phyloP scores from a whole-genome alignment of 2,797 vertebrate species.

The Muscicapa comitata region DNA sequence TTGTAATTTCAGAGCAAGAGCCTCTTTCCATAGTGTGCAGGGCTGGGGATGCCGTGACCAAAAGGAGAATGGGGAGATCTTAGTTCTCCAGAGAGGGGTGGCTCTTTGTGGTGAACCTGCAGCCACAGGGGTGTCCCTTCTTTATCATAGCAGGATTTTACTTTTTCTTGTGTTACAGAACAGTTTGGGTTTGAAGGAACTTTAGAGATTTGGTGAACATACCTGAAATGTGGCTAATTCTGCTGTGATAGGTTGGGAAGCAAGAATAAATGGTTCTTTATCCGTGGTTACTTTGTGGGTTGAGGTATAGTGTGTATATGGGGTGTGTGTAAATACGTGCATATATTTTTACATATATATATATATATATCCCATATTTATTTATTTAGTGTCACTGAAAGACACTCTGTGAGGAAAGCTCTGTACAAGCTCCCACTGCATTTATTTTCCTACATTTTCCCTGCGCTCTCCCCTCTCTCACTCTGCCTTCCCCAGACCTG shows the following conservation, averaged over 20 bases:
- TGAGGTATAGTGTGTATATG: background rate
- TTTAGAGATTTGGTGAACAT: background rate
- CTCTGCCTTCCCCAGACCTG: background rate
- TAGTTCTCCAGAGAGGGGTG: background rate
- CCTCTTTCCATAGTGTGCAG: background rate
- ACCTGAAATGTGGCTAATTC: background rate
- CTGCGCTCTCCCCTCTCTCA: fast-evolving
- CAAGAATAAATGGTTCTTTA: background rate
- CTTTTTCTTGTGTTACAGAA: background rate
- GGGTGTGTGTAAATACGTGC: background rate
- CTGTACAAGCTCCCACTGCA: background rate
- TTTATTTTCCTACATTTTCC: background rate
- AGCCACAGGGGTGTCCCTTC: fast-evolving
- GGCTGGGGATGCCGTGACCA: background rate
- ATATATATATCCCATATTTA: too few relatives aligned
- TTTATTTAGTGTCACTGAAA: background rate
- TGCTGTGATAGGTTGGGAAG: background rate
- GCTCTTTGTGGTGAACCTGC: background rate
- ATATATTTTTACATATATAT: background rate
- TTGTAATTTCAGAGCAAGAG: background rate
- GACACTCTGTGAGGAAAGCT: background rate
- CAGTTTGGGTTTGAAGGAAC: background rate
- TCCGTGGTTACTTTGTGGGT: background rate
- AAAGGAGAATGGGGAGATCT: background rate
- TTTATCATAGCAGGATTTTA: background rate